phyloP scores from a whole-genome alignment of 2,797 vertebrate genomes.

The Chloroceryle inda region DNA sequence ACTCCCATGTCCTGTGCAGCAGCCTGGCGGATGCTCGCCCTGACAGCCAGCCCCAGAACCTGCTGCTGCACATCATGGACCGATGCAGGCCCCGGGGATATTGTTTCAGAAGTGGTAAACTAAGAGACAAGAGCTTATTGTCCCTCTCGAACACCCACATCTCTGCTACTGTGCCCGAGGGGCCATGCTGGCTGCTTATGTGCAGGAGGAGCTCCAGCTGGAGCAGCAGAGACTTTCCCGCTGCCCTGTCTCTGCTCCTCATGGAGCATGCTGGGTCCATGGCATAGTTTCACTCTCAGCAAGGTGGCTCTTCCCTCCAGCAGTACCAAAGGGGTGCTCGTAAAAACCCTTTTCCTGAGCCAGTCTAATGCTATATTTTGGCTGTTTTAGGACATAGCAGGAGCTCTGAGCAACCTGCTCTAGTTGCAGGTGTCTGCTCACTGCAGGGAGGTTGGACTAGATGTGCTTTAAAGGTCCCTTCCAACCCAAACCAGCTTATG shows the following conservation, averaged over 20 bases:
- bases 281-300: not conserved
- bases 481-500: not conserved
- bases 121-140: slow-evolving; percentile 3
- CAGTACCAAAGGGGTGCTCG: not conserved
- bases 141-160: not conserved
- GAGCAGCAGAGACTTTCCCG: accelerated
- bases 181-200: accelerated
- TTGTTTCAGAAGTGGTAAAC: not conserved
- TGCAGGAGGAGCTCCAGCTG: not conserved
- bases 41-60: not conserved
- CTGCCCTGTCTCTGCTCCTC: not conserved
- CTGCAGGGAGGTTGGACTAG: not conserved
- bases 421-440: not conserved
- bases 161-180: not conserved
- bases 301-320: not conserved
- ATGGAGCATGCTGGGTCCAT: accelerated
- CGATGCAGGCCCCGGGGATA: accelerated
- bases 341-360: not conserved
- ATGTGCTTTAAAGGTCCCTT: not conserved
- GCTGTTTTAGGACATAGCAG: not conserved
- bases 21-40: accelerated
- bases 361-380: not conserved
- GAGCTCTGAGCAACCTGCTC: not conserved
- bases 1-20: accelerated
- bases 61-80: not conserved